Percentiles rank a stretch among this genome's conserved stretches.
These are phyloP conservation scores for Chaetops frenatus DNA, from an alignment of 2,113 vertebrate genomes.

Conservation along the genomic window DNA sequence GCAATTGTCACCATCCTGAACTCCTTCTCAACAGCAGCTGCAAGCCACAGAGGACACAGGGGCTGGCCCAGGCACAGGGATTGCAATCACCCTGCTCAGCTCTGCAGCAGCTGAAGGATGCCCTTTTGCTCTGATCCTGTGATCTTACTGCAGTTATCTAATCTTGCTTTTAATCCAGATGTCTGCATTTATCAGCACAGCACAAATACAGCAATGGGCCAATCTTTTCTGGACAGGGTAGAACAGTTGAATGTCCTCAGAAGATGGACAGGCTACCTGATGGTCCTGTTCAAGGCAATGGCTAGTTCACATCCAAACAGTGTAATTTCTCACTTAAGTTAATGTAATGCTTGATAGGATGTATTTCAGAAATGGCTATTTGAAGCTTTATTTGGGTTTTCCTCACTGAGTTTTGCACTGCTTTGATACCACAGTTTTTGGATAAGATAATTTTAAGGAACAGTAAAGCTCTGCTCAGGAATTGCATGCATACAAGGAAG, in stretches of 20 bases:
- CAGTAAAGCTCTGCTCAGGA: neutral
- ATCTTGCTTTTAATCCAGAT: neutral
- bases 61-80: neutral
- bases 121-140: rapidly evolving
- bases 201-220: neutral
- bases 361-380: neutral
- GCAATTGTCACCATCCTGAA: neutral
- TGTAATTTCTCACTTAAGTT: neutral
- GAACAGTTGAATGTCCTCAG: neutral
- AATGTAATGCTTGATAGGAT: neutral
- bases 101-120: neutral
- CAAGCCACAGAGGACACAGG: neutral
- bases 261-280: neutral
- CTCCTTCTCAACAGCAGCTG: neutral
- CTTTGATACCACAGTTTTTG: neutral
- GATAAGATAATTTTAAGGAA: neutral
- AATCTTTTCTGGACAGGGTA: neutral
- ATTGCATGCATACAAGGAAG: neutral
- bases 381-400: neutral
- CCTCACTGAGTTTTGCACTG: neutral
- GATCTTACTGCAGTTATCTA: neutral
- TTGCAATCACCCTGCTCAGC: neutral
- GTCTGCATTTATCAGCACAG: neutral
- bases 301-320: neutral
- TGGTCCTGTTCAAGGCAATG: neutral